Conservation (phyloP, 2,888 invertebrate genomes). For the Lydus trimaculatus region DNA sequence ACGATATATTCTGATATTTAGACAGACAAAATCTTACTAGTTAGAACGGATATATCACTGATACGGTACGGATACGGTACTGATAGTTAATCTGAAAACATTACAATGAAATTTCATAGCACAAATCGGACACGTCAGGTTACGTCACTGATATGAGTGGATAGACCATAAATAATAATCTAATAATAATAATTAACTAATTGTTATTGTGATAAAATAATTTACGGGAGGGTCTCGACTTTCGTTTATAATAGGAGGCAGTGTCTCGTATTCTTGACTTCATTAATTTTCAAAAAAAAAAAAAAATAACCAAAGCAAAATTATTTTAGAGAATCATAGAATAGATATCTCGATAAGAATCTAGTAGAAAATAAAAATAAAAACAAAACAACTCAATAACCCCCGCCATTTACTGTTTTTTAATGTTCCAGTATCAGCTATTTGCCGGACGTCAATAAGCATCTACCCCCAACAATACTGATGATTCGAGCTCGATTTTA, state of each 20-base stretch:
- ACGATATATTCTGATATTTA: too few relatives aligned
- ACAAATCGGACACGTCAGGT: too few relatives aligned
- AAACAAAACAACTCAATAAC: constrained; percentile 37
- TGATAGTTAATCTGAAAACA: too few relatives aligned
- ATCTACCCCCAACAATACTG: constrained; percentile 45
- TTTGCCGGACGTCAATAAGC: constrained; percentile 61
- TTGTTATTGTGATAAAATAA: neutral
- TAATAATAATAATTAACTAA: neutral
- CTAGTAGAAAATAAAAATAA: neutral
- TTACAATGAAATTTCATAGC: too few relatives aligned
- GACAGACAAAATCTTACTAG: too few relatives aligned
- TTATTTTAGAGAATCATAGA: constrained; percentile 30
- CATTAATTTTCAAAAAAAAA: constrained; percentile 1
- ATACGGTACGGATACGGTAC: too few relatives aligned
- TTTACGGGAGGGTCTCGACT: neutral
- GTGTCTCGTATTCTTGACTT: constrained; percentile 33
- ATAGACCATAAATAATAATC: too few relatives aligned
- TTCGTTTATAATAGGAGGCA: constrained; percentile 22
- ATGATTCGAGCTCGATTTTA: constrained; percentile 49
- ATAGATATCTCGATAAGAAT: constrained; percentile 1
- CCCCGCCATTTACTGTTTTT: constrained; percentile 54
- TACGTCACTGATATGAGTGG: too few relatives aligned
- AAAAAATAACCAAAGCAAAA: constrained; percentile 10
- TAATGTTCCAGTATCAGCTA: constrained; percentile 62
- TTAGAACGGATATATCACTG: too few relatives aligned